phyloP scores from a whole-genome alignment of 1,140 invertebrate genomes.

The Pissodes strobi region DNA sequence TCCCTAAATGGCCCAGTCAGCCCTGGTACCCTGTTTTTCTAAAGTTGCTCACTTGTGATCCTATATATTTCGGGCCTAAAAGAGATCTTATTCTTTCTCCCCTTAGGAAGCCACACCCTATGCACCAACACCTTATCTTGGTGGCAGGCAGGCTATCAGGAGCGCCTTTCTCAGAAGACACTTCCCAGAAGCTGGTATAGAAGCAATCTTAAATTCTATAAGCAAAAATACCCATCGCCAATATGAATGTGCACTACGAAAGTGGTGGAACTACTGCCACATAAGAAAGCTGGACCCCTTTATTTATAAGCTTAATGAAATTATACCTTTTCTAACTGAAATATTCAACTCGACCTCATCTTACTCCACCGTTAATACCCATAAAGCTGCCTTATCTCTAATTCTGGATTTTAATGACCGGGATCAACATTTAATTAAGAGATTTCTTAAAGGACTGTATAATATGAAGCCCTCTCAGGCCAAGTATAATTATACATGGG shows the following conservation, averaged over 20 bases:
- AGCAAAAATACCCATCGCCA: background rate
- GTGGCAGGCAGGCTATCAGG: slow-evolving; percentile 8
- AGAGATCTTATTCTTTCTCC: slow-evolving; percentile 8
- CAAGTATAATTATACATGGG: slow-evolving; percentile 20
- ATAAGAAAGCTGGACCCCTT: background rate
- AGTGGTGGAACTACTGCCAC: background rate
- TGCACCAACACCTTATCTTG: slow-evolving; percentile 10
- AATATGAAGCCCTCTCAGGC: slow-evolving; percentile 9
- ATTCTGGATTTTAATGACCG: background rate
- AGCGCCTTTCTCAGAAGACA: background rate
- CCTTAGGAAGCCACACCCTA: slow-evolving; percentile 10
- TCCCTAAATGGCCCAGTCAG: slow-evolving; percentile 5
- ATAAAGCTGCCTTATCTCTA: background rate
- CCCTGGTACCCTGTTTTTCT: no score
- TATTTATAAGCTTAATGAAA: background rate
- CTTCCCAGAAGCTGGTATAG: background rate
- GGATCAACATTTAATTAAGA: background rate
- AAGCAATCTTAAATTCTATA: slow-evolving; percentile 7
- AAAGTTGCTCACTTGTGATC: no score
- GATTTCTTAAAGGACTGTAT: background rate
- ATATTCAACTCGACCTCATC: no score
- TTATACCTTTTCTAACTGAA: slow-evolving; percentile 1
- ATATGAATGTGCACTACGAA: background rate
- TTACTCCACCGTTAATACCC: background rate
- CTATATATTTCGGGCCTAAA: background rate